Conservation (phyloP, 2,797 vertebrate species). For the Darevskia mixta region DNA sequence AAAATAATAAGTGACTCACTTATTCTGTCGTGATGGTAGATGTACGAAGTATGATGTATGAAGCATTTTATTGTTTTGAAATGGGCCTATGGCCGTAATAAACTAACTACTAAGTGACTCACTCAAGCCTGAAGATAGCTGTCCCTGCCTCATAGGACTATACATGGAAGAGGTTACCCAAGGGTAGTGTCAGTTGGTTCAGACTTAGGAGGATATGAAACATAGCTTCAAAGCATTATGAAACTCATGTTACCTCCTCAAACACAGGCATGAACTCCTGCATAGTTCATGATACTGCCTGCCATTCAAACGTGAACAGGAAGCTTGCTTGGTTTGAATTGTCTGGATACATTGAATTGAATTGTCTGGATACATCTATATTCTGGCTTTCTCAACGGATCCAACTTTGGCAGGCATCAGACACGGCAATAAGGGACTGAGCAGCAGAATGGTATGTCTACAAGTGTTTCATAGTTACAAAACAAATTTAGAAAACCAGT, state of each 20-base stretch:
- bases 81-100: too few species aligned
- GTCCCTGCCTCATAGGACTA: not conserved
- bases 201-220: not conserved
- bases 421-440: slow-evolving; percentile 36
- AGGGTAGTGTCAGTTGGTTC: not conserved
- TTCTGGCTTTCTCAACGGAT: slow-evolving; percentile 21
- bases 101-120: not conserved
- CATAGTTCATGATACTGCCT: not conserved
- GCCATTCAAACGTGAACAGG: fast-evolving
- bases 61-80: too few species aligned
- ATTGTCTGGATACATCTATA: not conserved
- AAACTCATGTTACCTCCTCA: not conserved
- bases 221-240: not conserved
- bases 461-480: slow-evolving; percentile 49
- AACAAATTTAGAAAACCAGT: slow-evolving; percentile 63
- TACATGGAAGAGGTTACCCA: not conserved
- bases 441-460: slow-evolving; percentile 50
- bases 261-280: not conserved
- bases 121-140: not conserved
- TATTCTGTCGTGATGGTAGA: too few species aligned
- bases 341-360: fast-evolving
- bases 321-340: not conserved
- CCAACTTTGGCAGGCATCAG: slow-evolving; percentile 43
- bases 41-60: too few species aligned
- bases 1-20: not conserved